Evolutionary conservation across 1,140 invertebrate genomes (phyloP).

Genomic region (Patella vulgata): DNA sequence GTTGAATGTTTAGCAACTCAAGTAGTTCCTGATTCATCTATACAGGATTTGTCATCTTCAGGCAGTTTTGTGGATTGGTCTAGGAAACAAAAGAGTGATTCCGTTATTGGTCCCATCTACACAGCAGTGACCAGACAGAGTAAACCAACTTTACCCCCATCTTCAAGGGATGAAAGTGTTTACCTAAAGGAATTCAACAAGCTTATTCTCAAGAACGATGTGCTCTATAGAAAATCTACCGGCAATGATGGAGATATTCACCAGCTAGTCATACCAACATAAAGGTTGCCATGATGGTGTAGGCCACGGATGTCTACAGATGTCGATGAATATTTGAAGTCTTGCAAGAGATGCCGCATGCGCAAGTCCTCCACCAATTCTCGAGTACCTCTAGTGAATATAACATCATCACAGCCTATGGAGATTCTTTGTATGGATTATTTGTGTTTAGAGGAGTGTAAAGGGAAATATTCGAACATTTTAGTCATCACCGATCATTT

Average conservation of each 20-base stretch:
- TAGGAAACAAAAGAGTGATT: conserved; percentile 2
- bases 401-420: too few species aligned
- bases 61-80: neutral
- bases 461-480: too few species aligned
- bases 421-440: too few species aligned
- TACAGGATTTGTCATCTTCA: too few species aligned
- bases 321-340: conserved; percentile 17
- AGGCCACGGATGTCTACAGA: conserved; percentile 28
- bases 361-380: conserved; percentile 17
- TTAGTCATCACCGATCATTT: too few species aligned
- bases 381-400: too few species aligned
- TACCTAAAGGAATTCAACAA: neutral
- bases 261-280: conserved; percentile 17
- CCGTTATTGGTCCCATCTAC: neutral
- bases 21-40: too few species aligned
- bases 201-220: neutral
- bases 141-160: neutral
- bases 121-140: neutral
- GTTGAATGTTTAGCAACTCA: too few species aligned
- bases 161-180: too few species aligned
- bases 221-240: conserved; percentile 7
- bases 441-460: too few species aligned
- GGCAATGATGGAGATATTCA: conserved; percentile 1
- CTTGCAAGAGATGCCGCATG: conserved; percentile 19
- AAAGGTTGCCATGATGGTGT: conserved; percentile 8